Evolutionary conservation across 1,140 invertebrate genomes (phyloP), one percentile per base, ranked within the genome.

Genomic region (Drosophila nigromelanica): DNA sequence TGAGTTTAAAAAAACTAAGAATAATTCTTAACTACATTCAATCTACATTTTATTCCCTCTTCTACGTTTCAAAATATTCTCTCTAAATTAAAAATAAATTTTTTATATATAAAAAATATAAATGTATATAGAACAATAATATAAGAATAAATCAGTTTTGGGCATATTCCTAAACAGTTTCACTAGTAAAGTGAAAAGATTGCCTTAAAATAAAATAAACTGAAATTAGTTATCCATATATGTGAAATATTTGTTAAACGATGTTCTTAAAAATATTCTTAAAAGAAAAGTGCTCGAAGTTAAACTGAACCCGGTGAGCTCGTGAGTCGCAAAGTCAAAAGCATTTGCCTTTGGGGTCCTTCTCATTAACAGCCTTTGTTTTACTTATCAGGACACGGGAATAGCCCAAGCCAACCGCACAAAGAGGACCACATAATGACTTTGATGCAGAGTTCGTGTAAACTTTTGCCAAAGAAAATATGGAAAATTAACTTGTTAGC

Each of bases 401-500:
- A 50, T 10, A 52, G 47, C 14, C 48, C 27, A 54, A 45, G 35
- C 15, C 54, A 68, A 55, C 70, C 70, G 39, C 62, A 58, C 39
- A 67, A 35, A 51, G 33, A 61, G 15, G 39, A 70, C 72, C 67
- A 63, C 67, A 74, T 61, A 70, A 63, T 62, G 73, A 73, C 73
- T 73, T 59, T 62, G 76, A 61, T 75, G 59, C 54, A 54, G 52
- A 73, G 50, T 77, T 69, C 45, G 63, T 24, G 33, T 35, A 76
- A 83, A 81, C 75, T 83, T 81, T 80, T 78, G 18, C 73, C 56
- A 87, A 87, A 87, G 82, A 87, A 87, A 87, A 87, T 87, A 87
- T 87, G 82, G 82, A 87, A 89, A 87, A 87, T 87, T 89, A 87
- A 87, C 82, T 87, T 87, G 83, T 89, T 87, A 76, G 67, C 83